phyloP scores from a whole-genome alignment of 2,113 vertebrate species.

The Pipra filicauda region DNA sequence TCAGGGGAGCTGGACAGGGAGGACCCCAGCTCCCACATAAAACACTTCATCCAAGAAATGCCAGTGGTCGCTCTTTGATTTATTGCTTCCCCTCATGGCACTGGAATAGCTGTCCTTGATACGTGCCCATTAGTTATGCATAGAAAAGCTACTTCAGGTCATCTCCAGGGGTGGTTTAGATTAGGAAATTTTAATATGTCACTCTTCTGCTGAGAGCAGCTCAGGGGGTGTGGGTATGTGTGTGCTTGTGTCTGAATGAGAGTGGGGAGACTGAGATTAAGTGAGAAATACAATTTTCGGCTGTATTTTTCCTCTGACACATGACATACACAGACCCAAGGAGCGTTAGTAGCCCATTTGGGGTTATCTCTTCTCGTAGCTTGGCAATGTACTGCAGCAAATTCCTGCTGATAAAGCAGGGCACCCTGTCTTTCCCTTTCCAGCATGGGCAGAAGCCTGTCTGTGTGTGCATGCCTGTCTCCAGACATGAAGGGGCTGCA shows the following conservation, averaged over 20 bases:
- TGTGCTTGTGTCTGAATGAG: neutral
- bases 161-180: neutral
- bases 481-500: neutral
- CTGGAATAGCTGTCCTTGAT: neutral
- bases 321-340: neutral
- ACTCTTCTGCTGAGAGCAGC: neutral
- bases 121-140: neutral
- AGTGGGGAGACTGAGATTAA: neutral
- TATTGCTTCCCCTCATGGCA: neutral
- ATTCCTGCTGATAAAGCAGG: neutral
- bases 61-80: neutral
- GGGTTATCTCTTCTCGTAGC: neutral
- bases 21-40: neutral
- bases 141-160: neutral
- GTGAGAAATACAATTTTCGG: neutral
- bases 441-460: neutral
- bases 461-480: neutral
- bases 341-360: neutral
- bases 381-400: neutral
- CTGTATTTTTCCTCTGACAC: neutral
- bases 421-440: neutral
- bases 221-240: neutral
- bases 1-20: neutral
- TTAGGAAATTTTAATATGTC: neutral
- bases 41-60: neutral